Evolutionary conservation across 2,113 vertebrate species (phyloP).

Genomic region (Platichthys stellatus): DNA sequence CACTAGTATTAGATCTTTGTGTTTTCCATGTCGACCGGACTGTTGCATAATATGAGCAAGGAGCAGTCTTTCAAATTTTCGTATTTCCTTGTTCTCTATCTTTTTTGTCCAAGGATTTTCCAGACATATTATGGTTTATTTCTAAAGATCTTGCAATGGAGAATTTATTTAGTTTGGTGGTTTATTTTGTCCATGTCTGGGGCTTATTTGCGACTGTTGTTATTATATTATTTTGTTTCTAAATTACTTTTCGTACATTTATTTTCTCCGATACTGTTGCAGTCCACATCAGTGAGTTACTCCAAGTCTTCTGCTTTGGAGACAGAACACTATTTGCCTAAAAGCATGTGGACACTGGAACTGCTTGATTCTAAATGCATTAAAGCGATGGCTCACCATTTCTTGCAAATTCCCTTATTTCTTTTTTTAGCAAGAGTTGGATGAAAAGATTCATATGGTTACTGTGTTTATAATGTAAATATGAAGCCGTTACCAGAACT

Average conservation of each 20-base stretch:
- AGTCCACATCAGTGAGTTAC: background rate
- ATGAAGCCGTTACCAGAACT: background rate
- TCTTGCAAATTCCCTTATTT: background rate
- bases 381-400: background rate
- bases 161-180: background rate
- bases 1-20: slow-evolving; percentile 24
- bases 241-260: background rate
- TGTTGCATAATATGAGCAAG: slow-evolving; percentile 17
- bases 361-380: too few species aligned
- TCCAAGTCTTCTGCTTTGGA: too few species aligned
- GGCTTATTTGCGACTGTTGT: background rate
- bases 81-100: background rate
- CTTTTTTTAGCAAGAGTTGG: background rate
- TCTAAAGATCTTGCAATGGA: background rate
- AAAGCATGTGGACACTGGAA: background rate
- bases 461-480: background rate
- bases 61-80: slow-evolving; percentile 6
- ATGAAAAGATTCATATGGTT: background rate
- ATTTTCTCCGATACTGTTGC: background rate
- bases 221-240: background rate
- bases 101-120: background rate
- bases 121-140: background rate
- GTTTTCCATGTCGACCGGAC: slow-evolving; percentile 19
- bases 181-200: background rate
- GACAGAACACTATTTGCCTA: background rate